Conservation (phyloP, 2,113 vertebrate species). For the Columba livia region DNA sequence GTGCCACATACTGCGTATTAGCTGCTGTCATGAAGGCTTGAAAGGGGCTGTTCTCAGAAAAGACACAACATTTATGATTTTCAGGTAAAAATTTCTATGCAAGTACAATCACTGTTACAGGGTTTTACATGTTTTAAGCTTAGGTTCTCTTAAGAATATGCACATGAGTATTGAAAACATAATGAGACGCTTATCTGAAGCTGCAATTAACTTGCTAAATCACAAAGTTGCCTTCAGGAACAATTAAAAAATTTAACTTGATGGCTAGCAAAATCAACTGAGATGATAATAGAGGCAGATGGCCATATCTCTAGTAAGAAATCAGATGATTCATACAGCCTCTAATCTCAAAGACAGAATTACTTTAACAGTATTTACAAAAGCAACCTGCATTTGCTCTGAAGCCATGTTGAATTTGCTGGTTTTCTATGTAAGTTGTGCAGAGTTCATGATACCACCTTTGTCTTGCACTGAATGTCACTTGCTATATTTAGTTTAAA, state of each 20-base stretch:
- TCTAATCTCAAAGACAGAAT: neutral
- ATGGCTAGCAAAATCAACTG: neutral
- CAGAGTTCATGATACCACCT: neutral
- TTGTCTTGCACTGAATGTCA: neutral
- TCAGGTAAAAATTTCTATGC: neutral
- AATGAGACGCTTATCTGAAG: neutral
- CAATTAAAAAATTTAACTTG: neutral
- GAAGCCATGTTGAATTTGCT: neutral
- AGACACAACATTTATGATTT: neutral
- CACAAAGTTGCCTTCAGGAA: neutral
- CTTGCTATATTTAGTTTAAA: constrained; percentile 29
- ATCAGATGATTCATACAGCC: neutral
- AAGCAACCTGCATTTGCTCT: neutral
- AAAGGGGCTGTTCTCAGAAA: neutral
- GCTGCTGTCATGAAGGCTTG: neutral
- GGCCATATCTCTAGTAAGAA: neutral
- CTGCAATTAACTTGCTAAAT: neutral
- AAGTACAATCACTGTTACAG: neutral
- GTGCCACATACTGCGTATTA: rapidly evolving
- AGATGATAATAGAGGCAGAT: neutral
- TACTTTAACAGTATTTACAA: neutral
- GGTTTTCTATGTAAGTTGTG: neutral
- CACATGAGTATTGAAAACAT: neutral
- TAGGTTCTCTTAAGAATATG: neutral
- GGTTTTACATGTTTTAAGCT: neutral